Conservation (phyloP, 1,140 invertebrate genomes). For the Drosophila ercepeae region DNA sequence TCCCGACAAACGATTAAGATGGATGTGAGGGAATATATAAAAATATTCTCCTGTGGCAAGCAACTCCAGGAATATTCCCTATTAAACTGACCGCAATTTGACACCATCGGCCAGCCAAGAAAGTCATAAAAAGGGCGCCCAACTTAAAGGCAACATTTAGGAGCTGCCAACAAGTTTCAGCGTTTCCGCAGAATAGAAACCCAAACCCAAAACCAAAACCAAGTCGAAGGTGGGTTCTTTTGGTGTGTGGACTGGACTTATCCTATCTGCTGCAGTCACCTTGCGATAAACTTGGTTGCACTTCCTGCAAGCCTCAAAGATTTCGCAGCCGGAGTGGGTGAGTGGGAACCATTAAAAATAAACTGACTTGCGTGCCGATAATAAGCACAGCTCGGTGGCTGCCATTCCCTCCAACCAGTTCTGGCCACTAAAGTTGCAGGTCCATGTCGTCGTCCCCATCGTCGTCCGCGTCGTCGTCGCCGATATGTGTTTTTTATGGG, state of each 20-base stretch:
- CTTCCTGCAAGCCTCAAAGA: conserved; percentile 50
- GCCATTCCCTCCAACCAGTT: conserved; percentile 13
- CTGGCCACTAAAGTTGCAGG: conserved; percentile 21
- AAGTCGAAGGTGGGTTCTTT: not conserved
- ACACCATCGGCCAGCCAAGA: conserved; percentile 20
- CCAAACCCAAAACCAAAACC: conserved; percentile 20
- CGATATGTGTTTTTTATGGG: conserved; percentile 82
- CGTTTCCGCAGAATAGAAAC: conserved; percentile 66
- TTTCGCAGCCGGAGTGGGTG: conserved; percentile 60
- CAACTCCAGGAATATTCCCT: conserved; percentile 32
- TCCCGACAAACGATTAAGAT: too few species aligned
- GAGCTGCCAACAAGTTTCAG: conserved; percentile 72
- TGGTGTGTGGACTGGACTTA: conserved; percentile 17
- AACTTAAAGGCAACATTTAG: conserved; percentile 72
- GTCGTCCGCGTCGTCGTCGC: conserved; percentile 40
- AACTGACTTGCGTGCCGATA: conserved; percentile 83
- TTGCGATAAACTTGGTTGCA: conserved; percentile 65
- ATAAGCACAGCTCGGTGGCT: conserved; percentile 55
- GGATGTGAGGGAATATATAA: too few species aligned
- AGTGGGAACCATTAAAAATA: conserved; percentile 83
- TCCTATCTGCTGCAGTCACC: conserved; percentile 64
- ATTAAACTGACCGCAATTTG: conserved; percentile 38
- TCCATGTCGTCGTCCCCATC: conserved; percentile 29
- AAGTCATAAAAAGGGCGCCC: conserved; percentile 61
- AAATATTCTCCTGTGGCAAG: too few species aligned